Conservation (phyloP, 1,140 invertebrate species). For the Leptopilina clavipes region DNA sequence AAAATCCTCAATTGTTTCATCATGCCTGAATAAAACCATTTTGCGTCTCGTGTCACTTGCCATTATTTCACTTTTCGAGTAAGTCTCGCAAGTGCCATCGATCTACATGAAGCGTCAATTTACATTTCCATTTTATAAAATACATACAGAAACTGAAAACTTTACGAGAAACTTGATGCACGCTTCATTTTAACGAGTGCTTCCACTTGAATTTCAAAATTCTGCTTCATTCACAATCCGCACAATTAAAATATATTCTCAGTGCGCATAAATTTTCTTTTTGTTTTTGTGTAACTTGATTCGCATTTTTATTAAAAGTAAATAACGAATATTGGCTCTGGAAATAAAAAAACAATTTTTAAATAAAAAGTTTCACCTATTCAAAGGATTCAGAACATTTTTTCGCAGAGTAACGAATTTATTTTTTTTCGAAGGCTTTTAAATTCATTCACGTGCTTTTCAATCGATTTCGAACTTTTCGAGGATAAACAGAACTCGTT, state of each 20-base stretch:
- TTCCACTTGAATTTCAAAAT: slow-evolving; percentile 11
- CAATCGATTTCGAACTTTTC: background rate
- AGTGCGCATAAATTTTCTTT: too few relatives aligned
- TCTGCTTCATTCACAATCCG: slow-evolving; percentile 9
- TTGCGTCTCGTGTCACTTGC: slow-evolving; percentile 13
- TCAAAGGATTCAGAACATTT: too few relatives aligned
- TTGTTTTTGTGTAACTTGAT: too few relatives aligned
- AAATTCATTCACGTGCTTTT: background rate
- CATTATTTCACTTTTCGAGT: slow-evolving; percentile 10
- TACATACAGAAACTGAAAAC: background rate
- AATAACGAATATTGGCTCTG: too few relatives aligned
- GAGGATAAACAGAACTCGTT: background rate
- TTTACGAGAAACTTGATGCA: slow-evolving; percentile 5
- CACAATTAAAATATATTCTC: background rate
- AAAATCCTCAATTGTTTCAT: slow-evolving; percentile 22
- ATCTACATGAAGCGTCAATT: slow-evolving; percentile 6
- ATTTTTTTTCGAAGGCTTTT: too few relatives aligned
- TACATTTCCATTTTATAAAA: slow-evolving; percentile 11
- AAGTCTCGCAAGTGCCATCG: background rate
- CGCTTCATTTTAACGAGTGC: slow-evolving; percentile 1
- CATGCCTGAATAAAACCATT: slow-evolving; percentile 10
- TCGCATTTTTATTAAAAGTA: background rate
- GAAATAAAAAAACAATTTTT: background rate
- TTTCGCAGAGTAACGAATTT: too few relatives aligned
- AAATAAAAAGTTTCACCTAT: background rate